Base-by-base conservation (phyloP, 2,113 vertebrate genomes). In the Sceloporus undulatus region DNA sequence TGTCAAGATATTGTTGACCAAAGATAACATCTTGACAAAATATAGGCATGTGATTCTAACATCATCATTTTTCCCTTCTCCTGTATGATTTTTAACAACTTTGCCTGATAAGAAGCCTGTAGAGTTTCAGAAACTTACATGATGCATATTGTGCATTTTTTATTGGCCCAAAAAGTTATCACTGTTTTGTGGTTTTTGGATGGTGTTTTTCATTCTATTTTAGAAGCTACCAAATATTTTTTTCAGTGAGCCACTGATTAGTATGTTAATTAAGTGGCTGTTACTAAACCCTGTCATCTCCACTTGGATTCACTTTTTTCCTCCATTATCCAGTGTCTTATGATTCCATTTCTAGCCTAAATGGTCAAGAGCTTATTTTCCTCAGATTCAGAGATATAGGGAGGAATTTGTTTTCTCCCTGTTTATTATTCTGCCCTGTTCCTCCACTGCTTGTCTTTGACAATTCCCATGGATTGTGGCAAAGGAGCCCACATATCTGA, bases 401-500 rank as follows among this genome's bases (percentile, higher is more conserved):
- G 14, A 62, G 59, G 18, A 87, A 48, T 8, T 56, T 14, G 23
- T 38, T 90, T 11, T 75, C 81, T 68, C 2, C 21, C 4, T 84
- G 70, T 59, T 76, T 48, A 14, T 74, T 74, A 75, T 66, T n/a
- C 75, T 52, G 73, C 65, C 5, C 27, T 59, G 18, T 75, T 14
- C 56, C 38, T 38, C 9, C 38, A 54, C 27, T 19, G 14, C 56
- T 2, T 3, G 79, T 27, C 16, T 88, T 84, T 88, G 91, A 92
- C 89, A 86, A 75, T 80, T 56, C 27, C 21, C 70, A 40, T 42
- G 9, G 74, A 83, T 18, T 88, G 79, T 71, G 34, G 79, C 85
- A 89, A 38, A 79, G 11, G 82, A 85, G 74, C 42, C 79, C 71
- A 75, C 65, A 86, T 86, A 87, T 91, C 87, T 89, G 94, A 88